phyloP scores from a whole-genome alignment of 2,113 vertebrate genomes.

The Eudyptes chrysolophus region DNA sequence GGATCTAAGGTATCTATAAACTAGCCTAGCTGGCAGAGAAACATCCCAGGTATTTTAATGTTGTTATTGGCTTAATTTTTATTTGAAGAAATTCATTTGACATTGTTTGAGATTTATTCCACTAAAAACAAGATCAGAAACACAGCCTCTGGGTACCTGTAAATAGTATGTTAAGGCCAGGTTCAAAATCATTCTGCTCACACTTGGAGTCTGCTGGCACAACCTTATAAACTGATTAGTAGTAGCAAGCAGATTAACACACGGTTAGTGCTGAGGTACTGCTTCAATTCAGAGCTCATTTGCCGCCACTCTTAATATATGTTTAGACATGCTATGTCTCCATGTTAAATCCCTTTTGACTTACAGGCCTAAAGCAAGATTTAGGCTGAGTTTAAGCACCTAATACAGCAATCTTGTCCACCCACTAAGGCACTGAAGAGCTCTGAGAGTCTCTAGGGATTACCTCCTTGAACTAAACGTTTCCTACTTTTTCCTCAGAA shows the following conservation, averaged over 20 bases:
- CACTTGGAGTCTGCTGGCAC: neutral
- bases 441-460: neutral
- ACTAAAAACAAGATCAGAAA: neutral
- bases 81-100: neutral
- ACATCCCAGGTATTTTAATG: neutral
- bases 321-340: neutral
- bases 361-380: neutral
- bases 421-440: neutral
- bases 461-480: neutral
- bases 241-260: neutral
- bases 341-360: neutral
- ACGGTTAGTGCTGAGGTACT: neutral
- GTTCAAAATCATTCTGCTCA: neutral
- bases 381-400: neutral
- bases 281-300: neutral
- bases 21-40: neutral
- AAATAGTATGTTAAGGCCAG: neutral
- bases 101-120: neutral
- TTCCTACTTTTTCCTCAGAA: neutral
- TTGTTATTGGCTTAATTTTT: neutral
- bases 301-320: neutral
- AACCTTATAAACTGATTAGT: neutral
- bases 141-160: neutral
- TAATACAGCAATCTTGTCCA: neutral
- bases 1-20: neutral